Percentiles rank a stretch among this genome's conserved stretches.
These are phyloP conservation scores for Lemur catta DNA, from an alignment of 2,797 vertebrate genomes.

Conservation along the genomic window DNA sequence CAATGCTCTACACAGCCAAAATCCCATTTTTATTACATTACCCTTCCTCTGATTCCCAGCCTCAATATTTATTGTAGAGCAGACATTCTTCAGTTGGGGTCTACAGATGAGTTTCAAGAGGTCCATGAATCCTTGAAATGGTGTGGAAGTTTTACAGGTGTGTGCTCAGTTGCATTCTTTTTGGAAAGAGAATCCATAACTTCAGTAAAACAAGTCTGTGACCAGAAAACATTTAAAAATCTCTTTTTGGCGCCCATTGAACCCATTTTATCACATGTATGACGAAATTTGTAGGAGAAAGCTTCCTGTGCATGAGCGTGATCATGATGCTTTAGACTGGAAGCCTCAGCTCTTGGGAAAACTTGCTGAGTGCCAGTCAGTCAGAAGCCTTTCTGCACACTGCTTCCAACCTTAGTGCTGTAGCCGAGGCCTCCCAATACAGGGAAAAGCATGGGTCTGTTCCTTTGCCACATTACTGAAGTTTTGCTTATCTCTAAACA, in stretches of 20 bases:
- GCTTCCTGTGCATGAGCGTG: neutral
- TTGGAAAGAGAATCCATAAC: neutral
- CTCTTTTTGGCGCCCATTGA: neutral
- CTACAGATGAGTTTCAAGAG: neutral
- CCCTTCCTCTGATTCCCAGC: neutral
- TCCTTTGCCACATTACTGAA: neutral
- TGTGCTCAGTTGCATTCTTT: neutral
- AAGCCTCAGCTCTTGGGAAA: neutral
- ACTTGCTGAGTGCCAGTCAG: neutral
- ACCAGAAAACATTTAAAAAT: neutral
- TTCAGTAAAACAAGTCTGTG: neutral
- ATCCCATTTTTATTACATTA: neutral
- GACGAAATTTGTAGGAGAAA: neutral
- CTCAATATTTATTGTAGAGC: neutral
- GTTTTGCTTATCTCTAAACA: neutral
- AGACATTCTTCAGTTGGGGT: neutral
- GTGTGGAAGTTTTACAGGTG: neutral
- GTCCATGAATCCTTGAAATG: neutral
- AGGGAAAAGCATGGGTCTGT: neutral
- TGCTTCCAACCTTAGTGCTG: neutral
- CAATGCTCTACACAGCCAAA: neutral
- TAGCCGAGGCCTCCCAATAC: neutral
- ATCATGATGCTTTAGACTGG: neutral
- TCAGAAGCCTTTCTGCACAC: neutral
- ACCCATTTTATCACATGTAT: neutral